Percentiles rank a stretch among this genome's conserved stretches.
Evolutionary conservation across 1,140 invertebrate species (phyloP).

Genomic region (Latrodectus geometricus): DNA sequence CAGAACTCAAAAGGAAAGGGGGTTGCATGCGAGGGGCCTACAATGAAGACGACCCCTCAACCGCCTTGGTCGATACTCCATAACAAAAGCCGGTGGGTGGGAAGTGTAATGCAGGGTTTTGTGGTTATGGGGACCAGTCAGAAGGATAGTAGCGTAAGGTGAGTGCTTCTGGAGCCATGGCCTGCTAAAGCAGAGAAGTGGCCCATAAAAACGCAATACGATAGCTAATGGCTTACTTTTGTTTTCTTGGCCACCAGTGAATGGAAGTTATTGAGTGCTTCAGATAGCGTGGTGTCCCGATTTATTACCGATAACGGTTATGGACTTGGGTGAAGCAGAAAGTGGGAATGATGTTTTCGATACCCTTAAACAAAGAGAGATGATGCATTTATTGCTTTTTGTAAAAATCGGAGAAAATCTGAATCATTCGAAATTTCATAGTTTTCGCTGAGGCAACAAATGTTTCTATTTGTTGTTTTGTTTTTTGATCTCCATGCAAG

Average conservation of each 20-base stretch:
- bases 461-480: too few species aligned
- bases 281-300: background rate
- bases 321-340: background rate
- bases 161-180: background rate
- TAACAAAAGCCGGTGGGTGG: conserved; percentile 24
- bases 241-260: background rate
- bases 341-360: too few species aligned
- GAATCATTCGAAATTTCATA: too few species aligned
- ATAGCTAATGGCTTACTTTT: conserved; percentile 29
- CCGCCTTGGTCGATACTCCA: conserved; percentile 40
- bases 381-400: too few species aligned
- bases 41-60: conserved; percentile 29
- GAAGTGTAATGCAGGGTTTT: conserved; percentile 24
- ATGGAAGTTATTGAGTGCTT: background rate
- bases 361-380: too few species aligned
- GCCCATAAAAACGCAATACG: background rate
- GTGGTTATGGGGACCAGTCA: conserved; percentile 33
- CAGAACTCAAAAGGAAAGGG: background rate
- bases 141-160: conserved; percentile 32
- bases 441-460: too few species aligned
- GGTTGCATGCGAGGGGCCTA: conserved; percentile 9
- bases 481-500: too few species aligned
- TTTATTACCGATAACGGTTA: background rate
- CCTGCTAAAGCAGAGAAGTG: background rate
- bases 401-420: too few species aligned